Percentiles rank a stretch among this genome's conserved stretches.
Conservation (phyloP, 1,140 invertebrate species). For the Drosophila busckii region DNA sequence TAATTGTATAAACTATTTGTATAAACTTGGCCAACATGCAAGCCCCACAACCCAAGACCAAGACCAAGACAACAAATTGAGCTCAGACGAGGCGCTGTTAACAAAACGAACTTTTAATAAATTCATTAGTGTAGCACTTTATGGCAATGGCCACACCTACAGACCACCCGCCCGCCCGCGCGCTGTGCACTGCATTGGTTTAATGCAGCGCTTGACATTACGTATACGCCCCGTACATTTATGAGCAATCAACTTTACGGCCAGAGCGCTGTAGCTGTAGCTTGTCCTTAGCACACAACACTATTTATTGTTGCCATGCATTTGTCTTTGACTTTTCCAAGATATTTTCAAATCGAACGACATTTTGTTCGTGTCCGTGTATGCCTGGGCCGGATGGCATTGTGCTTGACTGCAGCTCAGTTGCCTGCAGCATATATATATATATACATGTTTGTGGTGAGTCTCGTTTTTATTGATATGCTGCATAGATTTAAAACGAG, state of each 20-base stretch:
- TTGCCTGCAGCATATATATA: too few species aligned
- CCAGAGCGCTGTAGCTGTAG: too few species aligned
- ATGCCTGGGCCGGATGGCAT: conserved; percentile 29
- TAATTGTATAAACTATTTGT: conserved; percentile 61
- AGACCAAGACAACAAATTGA: conserved; percentile 38
- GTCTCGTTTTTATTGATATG: conserved; percentile 16
- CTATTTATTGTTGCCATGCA: conserved; percentile 64
- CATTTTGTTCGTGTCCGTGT: conserved; percentile 37
- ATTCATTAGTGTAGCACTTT: conserved; percentile 66
- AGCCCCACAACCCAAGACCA: conserved; percentile 13
- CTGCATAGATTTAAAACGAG: conserved; percentile 3
- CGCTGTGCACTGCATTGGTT: conserved; percentile 46
- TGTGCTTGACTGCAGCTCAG: conserved; percentile 15
- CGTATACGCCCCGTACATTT: conserved; percentile 75
- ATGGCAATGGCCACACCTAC: conserved; percentile 16
- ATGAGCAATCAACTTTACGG: conserved; percentile 70
- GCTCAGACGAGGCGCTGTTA: conserved; percentile 18
- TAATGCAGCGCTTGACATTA: conserved; percentile 59
- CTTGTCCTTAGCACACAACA: too few species aligned
- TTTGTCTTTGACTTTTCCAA: conserved; percentile 61
- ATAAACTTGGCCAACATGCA: conserved; percentile 71
- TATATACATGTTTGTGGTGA: too few species aligned
- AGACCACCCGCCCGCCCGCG: conserved; percentile 1
- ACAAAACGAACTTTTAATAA: conserved; percentile 66
- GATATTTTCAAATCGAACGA: conserved; percentile 71